Percentiles rank a stretch among this genome's conserved stretches.
Conservation (phyloP, 2,113 vertebrate genomes). For the Ranitomeya variabilis region DNA sequence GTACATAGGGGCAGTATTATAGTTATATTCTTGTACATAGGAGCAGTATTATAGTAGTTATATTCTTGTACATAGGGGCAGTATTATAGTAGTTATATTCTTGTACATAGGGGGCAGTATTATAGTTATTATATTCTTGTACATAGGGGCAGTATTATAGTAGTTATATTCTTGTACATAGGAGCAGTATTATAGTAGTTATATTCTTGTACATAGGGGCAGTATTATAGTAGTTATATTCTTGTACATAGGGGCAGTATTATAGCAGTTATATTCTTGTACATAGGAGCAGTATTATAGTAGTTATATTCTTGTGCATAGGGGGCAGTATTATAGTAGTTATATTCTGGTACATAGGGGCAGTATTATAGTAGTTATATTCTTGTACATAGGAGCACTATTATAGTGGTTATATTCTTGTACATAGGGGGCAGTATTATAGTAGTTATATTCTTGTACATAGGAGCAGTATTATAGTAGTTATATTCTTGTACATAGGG, state of each 20-base stretch:
- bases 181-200: constrained; percentile 8
- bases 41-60: not conserved
- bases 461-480: constrained; percentile 12
- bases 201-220: not conserved
- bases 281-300: too few species aligned
- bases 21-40: not conserved
- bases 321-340: constrained; percentile 9
- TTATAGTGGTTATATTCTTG: not conserved
- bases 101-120: too few species aligned
- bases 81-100: not conserved
- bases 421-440: constrained; percentile 4
- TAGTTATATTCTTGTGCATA: not conserved
- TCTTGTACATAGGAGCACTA: not conserved
- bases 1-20: not conserved
- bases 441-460: constrained; percentile 13
- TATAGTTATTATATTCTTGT: not conserved
- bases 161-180: constrained; percentile 18
- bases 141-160: constrained; percentile 5
- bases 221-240: constrained; percentile 26
- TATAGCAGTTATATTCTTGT: constrained; percentile 3
- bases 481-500: not conserved
- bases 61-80: constrained; percentile 3
- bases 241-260: not conserved
- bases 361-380: constrained; percentile 20
- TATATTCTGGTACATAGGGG: not conserved